Evolutionary conservation across 2,113 vertebrate genomes (phyloP), one percentile per base, ranked within the genome.

Genomic region (Archocentrus centrarchus): DNA sequence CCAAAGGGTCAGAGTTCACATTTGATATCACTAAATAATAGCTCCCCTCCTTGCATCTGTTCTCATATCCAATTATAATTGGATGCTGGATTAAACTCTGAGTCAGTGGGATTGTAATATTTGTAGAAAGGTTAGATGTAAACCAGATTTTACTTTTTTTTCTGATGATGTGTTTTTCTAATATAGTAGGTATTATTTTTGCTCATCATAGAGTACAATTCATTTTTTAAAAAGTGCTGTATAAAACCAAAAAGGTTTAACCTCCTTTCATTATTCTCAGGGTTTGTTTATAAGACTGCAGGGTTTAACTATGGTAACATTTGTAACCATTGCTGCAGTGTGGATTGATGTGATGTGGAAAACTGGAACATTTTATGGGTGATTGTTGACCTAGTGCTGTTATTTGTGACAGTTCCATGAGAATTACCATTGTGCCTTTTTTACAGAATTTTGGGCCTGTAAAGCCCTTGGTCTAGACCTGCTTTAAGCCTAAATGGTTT

Each of bases 1-100:
- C 68, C 24, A 22, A 55, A 35, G 63, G 93, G 83, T 92, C 84
- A 92, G 10, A 86, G 90, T n/a, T 91, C 84, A 89, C 30, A 61
- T 88, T 85, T 86, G 85, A 90, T 90, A 79, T 83, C 82, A 41
- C 62, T 66, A 77, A 91, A 70, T 87, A 82, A 84, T 62, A 63
- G 39, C 32, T 44, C 41, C 47, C 59, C 39, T 64, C 18, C 24
- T 47, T 79, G 68, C 70, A 77, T 76, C 27, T 3, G 6, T 15
- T 64, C 39, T 80, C 20, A 39, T 14, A 83, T 90, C 83, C 84
- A 92, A 89, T 91, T 88, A 92, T 20, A 86, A 17, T n/a, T 9
- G 27, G 57, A 76, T 27, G 27, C 50, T 7, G 66, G 85, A 89
- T 89, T 86, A 86, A 77, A 80, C 70, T 20, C 11, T 20, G 79